These are phyloP conservation scores for Drosophila teissieri DNA, from an alignment of 1,140 invertebrate genomes.

Conservation along the genomic window DNA sequence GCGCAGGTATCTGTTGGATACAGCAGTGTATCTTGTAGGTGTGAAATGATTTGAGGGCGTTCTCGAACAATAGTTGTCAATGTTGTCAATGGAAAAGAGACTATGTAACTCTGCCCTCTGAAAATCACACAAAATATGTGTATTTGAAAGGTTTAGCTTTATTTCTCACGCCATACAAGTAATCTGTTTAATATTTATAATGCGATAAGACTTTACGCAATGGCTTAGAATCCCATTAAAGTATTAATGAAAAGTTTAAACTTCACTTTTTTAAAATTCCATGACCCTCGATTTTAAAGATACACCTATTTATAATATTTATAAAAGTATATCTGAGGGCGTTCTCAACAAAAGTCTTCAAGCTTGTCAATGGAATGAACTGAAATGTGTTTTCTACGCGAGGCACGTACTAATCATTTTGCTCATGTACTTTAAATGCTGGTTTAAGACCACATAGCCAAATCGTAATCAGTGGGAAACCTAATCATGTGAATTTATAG, in stretches of 20 bases:
- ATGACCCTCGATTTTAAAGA: slow-evolving; percentile 1
- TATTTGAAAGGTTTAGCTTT: not conserved
- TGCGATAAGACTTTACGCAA: no score
- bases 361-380: slow-evolving; percentile 10
- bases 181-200: not conserved
- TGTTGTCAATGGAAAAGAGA: slow-evolving; percentile 23
- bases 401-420: not conserved
- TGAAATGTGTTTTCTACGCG: not conserved
- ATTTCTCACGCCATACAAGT: slow-evolving; percentile 15
- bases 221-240: not conserved
- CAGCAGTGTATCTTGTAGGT: slow-evolving; percentile 60
- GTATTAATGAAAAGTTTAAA: not conserved
- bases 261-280: not conserved
- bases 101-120: not conserved
- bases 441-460: not conserved
- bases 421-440: not conserved
- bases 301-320: not conserved
- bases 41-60: slow-evolving; percentile 43
- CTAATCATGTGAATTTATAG: no score
- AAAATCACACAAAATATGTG: slow-evolving; percentile 7
- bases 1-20: slow-evolving; percentile 23
- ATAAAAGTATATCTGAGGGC: slow-evolving; percentile 20
- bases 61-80: slow-evolving; percentile 43
- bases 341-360: slow-evolving; percentile 39
- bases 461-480: no score